Percentiles rank a stretch among this genome's conserved stretches.
Conservation (phyloP, 2,888 invertebrate species). For the Cryptophagus acutangulus region DNA sequence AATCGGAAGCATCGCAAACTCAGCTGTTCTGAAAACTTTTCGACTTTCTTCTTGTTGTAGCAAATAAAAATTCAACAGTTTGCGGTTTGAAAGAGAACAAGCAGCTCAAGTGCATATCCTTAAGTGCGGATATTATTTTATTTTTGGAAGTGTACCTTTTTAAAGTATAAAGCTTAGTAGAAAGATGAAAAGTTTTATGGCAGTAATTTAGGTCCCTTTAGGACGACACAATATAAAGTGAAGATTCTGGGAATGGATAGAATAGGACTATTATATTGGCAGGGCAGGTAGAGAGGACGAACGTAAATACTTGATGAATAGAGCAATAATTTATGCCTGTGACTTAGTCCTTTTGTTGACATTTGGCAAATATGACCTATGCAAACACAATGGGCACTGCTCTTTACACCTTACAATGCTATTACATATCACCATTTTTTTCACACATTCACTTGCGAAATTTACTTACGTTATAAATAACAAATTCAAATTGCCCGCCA, state of each 20-base stretch:
- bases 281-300: not conserved
- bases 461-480: no score
- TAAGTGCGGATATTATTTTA: no score
- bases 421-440: not conserved
- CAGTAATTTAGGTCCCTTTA: no score
- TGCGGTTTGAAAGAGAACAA: no score
- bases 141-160: no score
- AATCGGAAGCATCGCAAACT: constrained; percentile 7
- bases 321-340: constrained; percentile 1
- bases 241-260: constrained; percentile 1
- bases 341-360: no score
- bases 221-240: not conserved
- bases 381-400: constrained; percentile 2
- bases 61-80: no score
- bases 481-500: no score
- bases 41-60: constrained; percentile 1
- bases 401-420: not conserved
- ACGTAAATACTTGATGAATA: not conserved
- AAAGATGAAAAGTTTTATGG: not conserved
- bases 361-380: not conserved
- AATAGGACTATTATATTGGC: constrained; percentile 2
- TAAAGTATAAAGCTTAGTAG: not conserved
- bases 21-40: constrained; percentile 7
- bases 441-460: no score
- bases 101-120: no score